Conservation (phyloP, 1,140 invertebrate genomes). For the Tetramorium alpestre region DNA sequence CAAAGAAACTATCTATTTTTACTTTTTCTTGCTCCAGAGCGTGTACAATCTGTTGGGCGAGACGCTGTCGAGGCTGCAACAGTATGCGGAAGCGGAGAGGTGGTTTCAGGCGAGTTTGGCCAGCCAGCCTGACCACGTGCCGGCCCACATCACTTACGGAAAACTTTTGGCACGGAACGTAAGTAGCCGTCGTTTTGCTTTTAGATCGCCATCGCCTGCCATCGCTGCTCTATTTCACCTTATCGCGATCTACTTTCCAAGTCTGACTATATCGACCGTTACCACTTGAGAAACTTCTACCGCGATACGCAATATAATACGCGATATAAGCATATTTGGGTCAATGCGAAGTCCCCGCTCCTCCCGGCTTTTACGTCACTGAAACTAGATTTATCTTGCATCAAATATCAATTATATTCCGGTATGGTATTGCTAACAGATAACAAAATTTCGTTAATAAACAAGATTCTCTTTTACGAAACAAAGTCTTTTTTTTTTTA, state of each 20-base stretch:
- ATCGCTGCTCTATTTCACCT: conserved; percentile 59
- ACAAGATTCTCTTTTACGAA: neutral
- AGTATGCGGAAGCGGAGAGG: conserved; percentile 92
- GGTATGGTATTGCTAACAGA: neutral
- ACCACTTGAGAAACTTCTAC: conserved; percentile 65
- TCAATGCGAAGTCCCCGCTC: conserved; percentile 22
- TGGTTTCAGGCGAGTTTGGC: conserved; percentile 94
- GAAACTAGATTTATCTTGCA: conserved; percentile 6
- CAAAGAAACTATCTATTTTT: neutral
- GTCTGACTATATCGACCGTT: conserved; percentile 63
- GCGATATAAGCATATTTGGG: neutral
- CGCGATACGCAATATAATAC: conserved; percentile 54
- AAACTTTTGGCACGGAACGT: conserved; percentile 96
- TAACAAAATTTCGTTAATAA: neutral
- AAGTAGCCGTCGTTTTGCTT: conserved; percentile 83
- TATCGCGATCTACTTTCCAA: conserved; percentile 55
- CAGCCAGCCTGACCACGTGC: conserved; percentile 94
- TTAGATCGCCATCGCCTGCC: conserved; percentile 50
- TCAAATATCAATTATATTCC: neutral
- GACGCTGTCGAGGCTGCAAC: conserved; percentile 92
- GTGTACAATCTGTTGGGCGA: conserved; percentile 95
- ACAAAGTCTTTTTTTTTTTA: neutral
- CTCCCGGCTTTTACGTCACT: conserved; percentile 27
- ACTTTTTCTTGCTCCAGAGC: conserved; percentile 86
- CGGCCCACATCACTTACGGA: conserved; percentile 96